Conservation (phyloP, 2,888 invertebrate genomes). For the Deilephila elpenor region DNA sequence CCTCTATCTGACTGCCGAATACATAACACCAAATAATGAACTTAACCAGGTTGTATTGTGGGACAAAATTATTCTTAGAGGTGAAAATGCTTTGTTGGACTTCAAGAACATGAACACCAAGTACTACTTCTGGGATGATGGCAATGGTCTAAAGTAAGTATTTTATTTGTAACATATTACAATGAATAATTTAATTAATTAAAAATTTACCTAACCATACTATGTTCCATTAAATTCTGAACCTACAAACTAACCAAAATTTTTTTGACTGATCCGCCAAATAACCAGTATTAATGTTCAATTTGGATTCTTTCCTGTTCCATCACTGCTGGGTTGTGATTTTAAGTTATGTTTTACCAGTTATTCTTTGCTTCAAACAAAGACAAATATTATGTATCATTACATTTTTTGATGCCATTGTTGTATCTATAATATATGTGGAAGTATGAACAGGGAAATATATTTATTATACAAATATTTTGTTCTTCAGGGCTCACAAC, state of each 20-base stretch:
- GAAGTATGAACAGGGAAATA: neutral
- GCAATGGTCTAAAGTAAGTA: slow-evolving; percentile 95
- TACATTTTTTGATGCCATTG: too few species aligned
- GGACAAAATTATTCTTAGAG: slow-evolving; percentile 98
- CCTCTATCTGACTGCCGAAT: slow-evolving; percentile 98
- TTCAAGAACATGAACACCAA: slow-evolving; percentile 98
- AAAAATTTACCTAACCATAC: too few species aligned
- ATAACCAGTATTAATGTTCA: too few species aligned
- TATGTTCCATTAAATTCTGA: too few species aligned
- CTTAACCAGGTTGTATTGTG: slow-evolving; percentile 98
- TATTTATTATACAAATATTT: slow-evolving; percentile 31
- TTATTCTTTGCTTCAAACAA: too few species aligned
- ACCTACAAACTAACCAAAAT: too few species aligned
- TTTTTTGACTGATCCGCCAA: too few species aligned
- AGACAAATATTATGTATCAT: too few species aligned
- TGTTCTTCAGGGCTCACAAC: slow-evolving; percentile 91
- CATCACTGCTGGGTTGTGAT: too few species aligned
- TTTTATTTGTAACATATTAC: slow-evolving; percentile 8
- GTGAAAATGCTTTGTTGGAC: slow-evolving; percentile 96
- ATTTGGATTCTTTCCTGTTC: too few species aligned
- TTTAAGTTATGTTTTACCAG: too few species aligned
- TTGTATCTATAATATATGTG: too few species aligned
- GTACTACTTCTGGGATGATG: slow-evolving; percentile 99
- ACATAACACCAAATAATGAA: slow-evolving; percentile 93
- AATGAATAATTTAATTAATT: neutral